Evolutionary conservation across 2,888 invertebrate genomes (phyloP), one percentile per base, ranked within the genome.

Genomic region (Pristionchus maxplancki): DNA sequence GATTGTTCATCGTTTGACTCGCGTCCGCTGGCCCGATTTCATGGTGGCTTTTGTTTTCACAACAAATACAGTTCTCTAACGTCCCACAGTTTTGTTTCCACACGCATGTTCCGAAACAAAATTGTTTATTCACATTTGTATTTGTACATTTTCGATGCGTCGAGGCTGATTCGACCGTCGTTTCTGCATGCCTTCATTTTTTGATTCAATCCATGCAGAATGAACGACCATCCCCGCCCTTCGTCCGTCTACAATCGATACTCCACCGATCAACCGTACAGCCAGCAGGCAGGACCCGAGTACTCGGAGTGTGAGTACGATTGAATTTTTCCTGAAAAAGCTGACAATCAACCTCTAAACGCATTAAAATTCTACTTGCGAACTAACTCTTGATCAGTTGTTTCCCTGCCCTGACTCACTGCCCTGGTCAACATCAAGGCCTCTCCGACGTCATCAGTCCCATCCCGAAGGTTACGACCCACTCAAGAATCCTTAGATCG

Each of bases 241-340:
- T 71, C 71, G 28, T 81, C 81, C 48, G 50, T 81, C 44, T 81
- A 28, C 81, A 81, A 81, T 31, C 44, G 81, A 81, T 81, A 81
- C 48, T 81, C 81, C n/a, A 50, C 44, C 13, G 50, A 44, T 71
- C 31, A 31, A 37, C 71, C 71, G 37, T 71, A 71, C 71, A 71
- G 71, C 37, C 71, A 71, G 71, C 71, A 71, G 48, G 81, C 81
- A 11, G 81, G 50, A 48, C 81, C 44, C 28, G 81, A 81, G 20
- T 81, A 48, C 8, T 81, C 81, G 28, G 81, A 81, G 37, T 50
- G 81, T 81, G 17, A 28, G 81, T n/a, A n/a, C n/a, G n/a, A n/a
- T n/a, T n/a, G n/a, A n/a, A n/a, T n/a, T n/a, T n/a, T n/a, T n/a
- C n/a, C n/a, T n/a, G n/a, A n/a, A n/a, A n/a, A n/a, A n/a, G n/a